Percentiles rank a stretch among this genome's conserved stretches.
phyloP scores from a whole-genome alignment of 1,140 invertebrate species.

The Hestina assimilis region DNA sequence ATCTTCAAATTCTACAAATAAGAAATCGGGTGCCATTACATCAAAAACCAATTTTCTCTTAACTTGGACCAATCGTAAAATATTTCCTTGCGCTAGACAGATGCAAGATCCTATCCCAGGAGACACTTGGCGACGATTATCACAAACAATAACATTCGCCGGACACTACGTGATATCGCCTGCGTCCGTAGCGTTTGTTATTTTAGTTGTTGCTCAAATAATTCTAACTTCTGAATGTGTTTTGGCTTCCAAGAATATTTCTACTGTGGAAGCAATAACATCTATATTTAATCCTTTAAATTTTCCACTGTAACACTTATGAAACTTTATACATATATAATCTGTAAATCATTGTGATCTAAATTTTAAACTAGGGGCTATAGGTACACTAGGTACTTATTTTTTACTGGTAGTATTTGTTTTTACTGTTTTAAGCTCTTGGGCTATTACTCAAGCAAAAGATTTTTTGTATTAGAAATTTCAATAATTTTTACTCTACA shows the following conservation, averaged over 20 bases:
- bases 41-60: background rate
- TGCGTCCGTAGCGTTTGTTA: constrained; percentile 1
- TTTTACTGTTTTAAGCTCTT: too few species aligned
- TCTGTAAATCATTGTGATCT: too few species aligned
- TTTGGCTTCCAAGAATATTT: background rate
- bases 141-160: constrained; percentile 35
- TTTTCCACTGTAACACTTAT: background rate
- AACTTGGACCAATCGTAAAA: constrained; percentile 15
- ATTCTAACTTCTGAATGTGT: background rate
- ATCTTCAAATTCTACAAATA: too few species aligned
- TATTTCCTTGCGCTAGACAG: constrained; percentile 1
- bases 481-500: too few species aligned
- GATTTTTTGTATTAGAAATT: too few species aligned
- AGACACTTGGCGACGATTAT: constrained; percentile 30
- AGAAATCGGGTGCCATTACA: too few species aligned
- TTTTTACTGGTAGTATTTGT: too few species aligned
- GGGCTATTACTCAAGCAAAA: too few species aligned
- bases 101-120: background rate
- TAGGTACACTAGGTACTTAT: too few species aligned
- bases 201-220: background rate
- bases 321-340: too few species aligned
- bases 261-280: background rate
- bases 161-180: constrained; percentile 26
- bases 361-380: too few species aligned
- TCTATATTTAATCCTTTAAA: background rate